Evolutionary conservation across 2,113 vertebrate genomes (phyloP), one percentile per base, ranked within the genome.

Genomic region (Apistogramma diplotaenia): DNA sequence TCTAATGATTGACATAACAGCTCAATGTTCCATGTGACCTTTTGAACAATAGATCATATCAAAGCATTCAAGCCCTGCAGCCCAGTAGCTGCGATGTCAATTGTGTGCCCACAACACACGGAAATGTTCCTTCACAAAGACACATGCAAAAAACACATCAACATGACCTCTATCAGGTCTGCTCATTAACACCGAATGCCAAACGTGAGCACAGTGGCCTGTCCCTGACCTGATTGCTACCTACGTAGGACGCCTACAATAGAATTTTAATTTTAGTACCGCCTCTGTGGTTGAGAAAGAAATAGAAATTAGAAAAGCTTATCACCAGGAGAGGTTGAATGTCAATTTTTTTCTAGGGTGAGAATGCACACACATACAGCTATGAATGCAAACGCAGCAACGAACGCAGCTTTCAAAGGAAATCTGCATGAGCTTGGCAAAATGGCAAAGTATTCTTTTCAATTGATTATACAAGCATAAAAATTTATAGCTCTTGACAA

Each of bases 11-110:
- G 62, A 31, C 16, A 3, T 65, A 13, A 13, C 31, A 53, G 12
- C 55, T 71, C 77, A 77, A 88, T 85, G 75, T 71, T 23, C 51
- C 49, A n/a, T 75, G 35, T 88, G 85, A 90, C 85, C 81, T 85
- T 88, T 89, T 78, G 5, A 84, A 79, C 40, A 82, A 33, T 51
- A 70, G 58, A 85, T 59, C 40, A 6, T 18, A 75, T 80, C 54
- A 84, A 71, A 46, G 13, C 70, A 72, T 62, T 55, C 29, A 74
- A 59, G 74, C 51, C 70, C 80, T 37, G 51, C 76, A 79, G 79
- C 54, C n/a, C 40, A 76, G 65, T 72, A 56, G 55, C 16, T 81
- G 6, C 35, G 35, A 54, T 79, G 81, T 65, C 21, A 85, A 81
- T 37, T 35, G 51, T 59, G 79, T 54, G 35, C 21, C 33, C 11